Evolutionary conservation across 2,888 invertebrate genomes (phyloP), one percentile per base, ranked within the genome.

Genomic region (Mylabris sibirica): DNA sequence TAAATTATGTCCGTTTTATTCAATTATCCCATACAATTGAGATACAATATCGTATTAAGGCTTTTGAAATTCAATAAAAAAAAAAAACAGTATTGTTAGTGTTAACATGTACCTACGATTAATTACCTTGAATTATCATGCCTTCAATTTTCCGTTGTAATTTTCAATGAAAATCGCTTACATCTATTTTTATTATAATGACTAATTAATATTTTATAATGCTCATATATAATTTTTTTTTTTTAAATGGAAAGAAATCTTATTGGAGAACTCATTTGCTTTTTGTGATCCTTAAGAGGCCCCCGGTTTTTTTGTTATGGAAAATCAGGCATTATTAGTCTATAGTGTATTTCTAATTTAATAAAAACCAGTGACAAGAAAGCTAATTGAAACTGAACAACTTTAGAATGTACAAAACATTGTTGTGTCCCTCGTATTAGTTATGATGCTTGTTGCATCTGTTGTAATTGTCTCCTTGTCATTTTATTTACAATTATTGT

Each of bases 371-470:
- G 53, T 41, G 62, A 70, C 63, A 60, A 67, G 62, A 70, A 68
- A 69, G 74, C 69, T 76, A 76, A 75, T 74, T 75, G 70, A 71
- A 67, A 72, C 65, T 59, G 65, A 64, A 72, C 70, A 71, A 66
- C 67, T 65, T 49, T 67, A 60, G 63, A 68, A 66, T 63, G 60
- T 63, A 71, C 64, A 62, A 69, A 65, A 64, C 20, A n/a, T 17
- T 44, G 67, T 67, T 30, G 60, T 64, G 69, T 60, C 74, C 73
- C 75, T 68, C 65, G 75, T 74, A 76, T 73, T 76, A 75, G 75
- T 72, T 72, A n/a, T 49, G 17, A 49, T 71, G 73, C 71, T 74
- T 67, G 70, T 75, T 72, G 70, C 66, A 66, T 68, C 66, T 66
- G 70, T 38, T 67, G 65, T 66, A 67, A 69, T 69, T 64, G 64